A percentile compares a stretch with the other conserved stretches of the same genome.
phyloP scores from a whole-genome alignment of 1,140 invertebrate species.

The Trichogramma pretiosum region DNA sequence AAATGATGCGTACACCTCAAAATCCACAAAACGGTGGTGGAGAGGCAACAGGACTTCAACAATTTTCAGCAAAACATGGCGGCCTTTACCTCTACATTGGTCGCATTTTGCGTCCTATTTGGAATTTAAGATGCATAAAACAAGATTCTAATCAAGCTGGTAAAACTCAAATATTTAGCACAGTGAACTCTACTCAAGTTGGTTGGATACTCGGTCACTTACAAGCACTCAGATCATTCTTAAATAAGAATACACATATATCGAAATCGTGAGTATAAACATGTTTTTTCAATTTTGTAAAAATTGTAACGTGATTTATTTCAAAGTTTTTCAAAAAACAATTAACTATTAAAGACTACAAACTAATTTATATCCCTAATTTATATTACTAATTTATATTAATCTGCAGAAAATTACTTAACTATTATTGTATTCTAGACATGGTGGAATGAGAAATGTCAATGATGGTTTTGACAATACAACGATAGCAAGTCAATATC shows the following conservation, averaged over 20 bases:
- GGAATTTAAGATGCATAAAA: conserved; percentile 66
- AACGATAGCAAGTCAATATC: conserved; percentile 30
- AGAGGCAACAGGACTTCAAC: conserved; percentile 43
- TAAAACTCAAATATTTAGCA: conserved; percentile 49
- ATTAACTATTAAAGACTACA: no score
- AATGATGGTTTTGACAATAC: conserved; percentile 38
- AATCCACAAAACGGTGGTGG: conserved; percentile 20
- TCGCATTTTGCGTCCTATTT: conserved; percentile 74
- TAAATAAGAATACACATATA: conserved; percentile 54
- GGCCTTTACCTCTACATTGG: conserved; percentile 86
- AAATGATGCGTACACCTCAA: conserved; percentile 21
- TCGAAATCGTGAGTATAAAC: conserved; percentile 37
- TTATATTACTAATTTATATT: no score
- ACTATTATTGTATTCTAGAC: no score
- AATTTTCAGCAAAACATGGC: conserved; percentile 83
- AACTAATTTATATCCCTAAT: no score
- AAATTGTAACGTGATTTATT: no score
- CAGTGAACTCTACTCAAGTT: conserved; percentile 50
- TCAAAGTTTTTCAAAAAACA: no score
- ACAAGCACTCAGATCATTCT: conserved; percentile 53
- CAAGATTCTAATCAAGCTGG: conserved; percentile 50
- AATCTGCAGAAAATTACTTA: no score
- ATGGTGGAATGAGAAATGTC: conserved; percentile 27
- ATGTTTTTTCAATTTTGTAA: no score
- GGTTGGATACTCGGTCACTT: conserved; percentile 53